Conservation (phyloP, 2,113 vertebrate genomes). For the Dermatemys mawii region DNA sequence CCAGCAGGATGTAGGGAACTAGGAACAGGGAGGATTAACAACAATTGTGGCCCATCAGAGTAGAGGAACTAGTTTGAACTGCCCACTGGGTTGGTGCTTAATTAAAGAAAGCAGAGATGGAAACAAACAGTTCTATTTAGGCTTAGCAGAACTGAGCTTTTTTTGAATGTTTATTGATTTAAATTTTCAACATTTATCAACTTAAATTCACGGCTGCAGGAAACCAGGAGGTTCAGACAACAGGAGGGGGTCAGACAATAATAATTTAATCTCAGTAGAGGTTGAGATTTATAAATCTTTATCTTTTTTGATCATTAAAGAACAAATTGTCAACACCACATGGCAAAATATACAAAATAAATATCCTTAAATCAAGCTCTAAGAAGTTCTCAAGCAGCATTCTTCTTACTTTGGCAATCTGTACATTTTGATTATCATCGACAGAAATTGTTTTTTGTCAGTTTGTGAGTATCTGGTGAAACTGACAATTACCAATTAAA, state of each 20-base stretch:
- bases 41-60: accelerated
- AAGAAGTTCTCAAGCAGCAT: neutral
- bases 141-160: neutral
- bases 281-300: neutral
- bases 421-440: neutral
- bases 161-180: too few species aligned
- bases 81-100: neutral
- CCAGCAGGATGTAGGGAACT: neutral
- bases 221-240: neutral
- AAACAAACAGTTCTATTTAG: neutral
- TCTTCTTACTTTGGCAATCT: neutral
- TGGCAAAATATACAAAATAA: neutral
- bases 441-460: neutral
- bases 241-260: too few species aligned
- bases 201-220: too few species aligned
- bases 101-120: neutral
- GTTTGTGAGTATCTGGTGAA: neutral
- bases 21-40: neutral
- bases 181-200: too few species aligned
- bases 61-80: neutral
- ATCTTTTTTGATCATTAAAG: neutral
- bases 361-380: neutral
- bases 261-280: neutral
- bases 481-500: neutral
- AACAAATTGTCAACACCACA: neutral